Base-by-base conservation (phyloP, 2,113 vertebrate species). In the Mustela lutreola region DNA sequence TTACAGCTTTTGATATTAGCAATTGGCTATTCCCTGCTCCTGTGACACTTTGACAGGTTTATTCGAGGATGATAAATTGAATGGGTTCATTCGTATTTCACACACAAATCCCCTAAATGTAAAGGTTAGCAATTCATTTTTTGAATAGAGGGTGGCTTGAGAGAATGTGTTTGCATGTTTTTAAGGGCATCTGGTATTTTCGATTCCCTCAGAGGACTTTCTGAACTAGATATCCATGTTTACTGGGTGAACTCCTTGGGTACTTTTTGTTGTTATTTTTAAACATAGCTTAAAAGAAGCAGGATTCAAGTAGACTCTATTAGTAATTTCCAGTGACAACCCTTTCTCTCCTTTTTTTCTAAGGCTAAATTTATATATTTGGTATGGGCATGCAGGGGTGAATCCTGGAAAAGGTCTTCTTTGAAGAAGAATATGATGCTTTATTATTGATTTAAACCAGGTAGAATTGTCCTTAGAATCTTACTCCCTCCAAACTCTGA, bases 31-130 rank as follows among this genome's bases (percentile, higher is more conserved):
- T 91, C 42, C 89, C 42, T 50, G 79, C 31, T 93, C 11, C 26
- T 80, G 63, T 80, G 87, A 0, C 10, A 97, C 62, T 19, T 5
- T 84, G 96, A 60, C 19, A 33, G 80, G 21, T 97, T 94, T 95
- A 78, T 95, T 94, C 71, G 67, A 90, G 85, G 94, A 53, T 96
- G 95, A 97, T 93, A 94, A 90, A 94, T 45, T 70, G 95, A 97
- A 70, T 4, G 26, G 81, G 31, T 90, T 90, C 24, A 0, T 28
- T 81, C 4, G 2, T 2, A 0, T 96, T 96, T 93, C 97, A 89
- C 80, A 80, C 73, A 11, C 50, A 83, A 67, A 7, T 16, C 42
- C 73, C 76, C 82, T 53, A 91, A 95, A 31, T 22, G 70, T 8
- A 31, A 96, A 96, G 82, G 87, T 80, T 95, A 86, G 24, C 84